Evolutionary conservation across 1,140 invertebrate genomes (phyloP).

Genomic region (Amphibalanus amphitrite): DNA sequence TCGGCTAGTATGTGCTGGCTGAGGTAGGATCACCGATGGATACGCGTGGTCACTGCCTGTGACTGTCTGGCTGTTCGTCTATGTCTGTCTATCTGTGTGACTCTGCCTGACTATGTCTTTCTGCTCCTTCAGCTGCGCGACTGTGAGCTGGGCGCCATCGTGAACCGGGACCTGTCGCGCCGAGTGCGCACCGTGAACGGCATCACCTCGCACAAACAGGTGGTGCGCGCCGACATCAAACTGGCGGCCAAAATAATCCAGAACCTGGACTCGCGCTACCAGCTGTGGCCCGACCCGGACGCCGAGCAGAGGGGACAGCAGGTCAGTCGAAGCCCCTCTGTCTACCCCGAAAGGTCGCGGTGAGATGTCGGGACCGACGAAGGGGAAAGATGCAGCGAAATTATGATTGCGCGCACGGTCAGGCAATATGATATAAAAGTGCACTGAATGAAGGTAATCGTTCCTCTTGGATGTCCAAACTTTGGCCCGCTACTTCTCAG

Average conservation of each 20-base stretch:
- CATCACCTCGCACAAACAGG: constrained; percentile 73
- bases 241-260: constrained; percentile 88
- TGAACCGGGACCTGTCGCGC: constrained; percentile 81
- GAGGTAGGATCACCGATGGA: no score
- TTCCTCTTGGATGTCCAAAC: no score
- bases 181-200: constrained; percentile 84
- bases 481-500: no score
- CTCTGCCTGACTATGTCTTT: neutral
- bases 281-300: constrained; percentile 34
- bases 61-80: neutral
- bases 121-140: constrained; percentile 50
- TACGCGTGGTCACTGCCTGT: no score
- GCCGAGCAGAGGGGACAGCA: constrained; percentile 7
- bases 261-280: constrained; percentile 68
- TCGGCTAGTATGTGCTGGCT: no score
- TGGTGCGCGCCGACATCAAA: constrained; percentile 81
- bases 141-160: constrained; percentile 81
- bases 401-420: no score
- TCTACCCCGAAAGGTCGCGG: no score
- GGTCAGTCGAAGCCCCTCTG: no score
- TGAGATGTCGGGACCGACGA: no score
- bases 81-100: neutral
- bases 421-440: no score
- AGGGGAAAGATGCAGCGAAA: no score
- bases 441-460: no score